phyloP scores from a whole-genome alignment of 2,797 vertebrate species.

The Streptopelia turtur region DNA sequence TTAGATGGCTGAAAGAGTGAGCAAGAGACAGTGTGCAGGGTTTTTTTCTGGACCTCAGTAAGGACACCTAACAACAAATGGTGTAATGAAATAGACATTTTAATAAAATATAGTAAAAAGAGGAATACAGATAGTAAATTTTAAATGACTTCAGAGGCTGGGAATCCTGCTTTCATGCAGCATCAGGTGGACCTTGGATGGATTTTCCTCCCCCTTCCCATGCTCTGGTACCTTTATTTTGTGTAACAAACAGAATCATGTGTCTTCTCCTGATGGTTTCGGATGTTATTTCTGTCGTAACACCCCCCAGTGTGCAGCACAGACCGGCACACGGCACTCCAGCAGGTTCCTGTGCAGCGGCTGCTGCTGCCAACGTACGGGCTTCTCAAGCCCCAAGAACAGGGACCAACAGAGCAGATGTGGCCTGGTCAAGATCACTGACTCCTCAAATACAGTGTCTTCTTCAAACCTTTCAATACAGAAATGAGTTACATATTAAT shows the following conservation, averaged over 20 bases:
- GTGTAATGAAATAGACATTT: neutral
- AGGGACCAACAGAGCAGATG: neutral
- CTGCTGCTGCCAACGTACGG: rapidly evolving
- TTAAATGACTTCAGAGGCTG: neutral
- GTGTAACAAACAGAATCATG: neutral
- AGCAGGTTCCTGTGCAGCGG: neutral
- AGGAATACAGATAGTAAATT: neutral
- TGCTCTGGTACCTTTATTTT: neutral
- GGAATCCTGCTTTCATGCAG: neutral
- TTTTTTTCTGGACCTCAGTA: neutral
- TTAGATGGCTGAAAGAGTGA: neutral
- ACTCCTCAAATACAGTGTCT: neutral
- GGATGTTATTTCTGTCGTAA: neutral
- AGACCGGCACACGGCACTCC: neutral
- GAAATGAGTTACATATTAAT: neutral
- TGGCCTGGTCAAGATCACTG: neutral
- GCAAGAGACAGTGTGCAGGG: neutral
- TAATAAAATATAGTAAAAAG: neutral
- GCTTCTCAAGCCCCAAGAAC: neutral
- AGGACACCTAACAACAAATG: neutral
- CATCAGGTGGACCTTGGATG: neutral
- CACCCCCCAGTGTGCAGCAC: neutral
- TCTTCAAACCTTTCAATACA: neutral
- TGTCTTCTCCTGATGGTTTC: neutral
- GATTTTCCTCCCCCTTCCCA: neutral